phyloP scores from a whole-genome alignment of 2,888 invertebrate genomes.

The Acrocyrtus sp. region DNA sequence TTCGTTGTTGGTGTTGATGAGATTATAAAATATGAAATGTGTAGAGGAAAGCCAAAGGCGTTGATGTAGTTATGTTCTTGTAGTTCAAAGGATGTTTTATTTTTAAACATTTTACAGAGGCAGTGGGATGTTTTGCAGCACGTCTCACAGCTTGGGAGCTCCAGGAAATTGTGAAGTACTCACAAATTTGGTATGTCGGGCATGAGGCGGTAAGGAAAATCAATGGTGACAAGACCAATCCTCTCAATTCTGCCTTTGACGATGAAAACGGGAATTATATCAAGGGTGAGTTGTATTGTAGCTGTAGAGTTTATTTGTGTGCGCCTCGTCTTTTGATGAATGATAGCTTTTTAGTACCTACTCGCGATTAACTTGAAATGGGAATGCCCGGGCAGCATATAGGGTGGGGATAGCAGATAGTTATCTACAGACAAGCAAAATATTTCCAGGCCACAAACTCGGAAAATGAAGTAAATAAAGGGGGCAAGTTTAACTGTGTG shows the following conservation, averaged over 20 bases:
- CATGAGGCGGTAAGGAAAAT: conserved; percentile 83
- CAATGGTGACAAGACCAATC: conserved; percentile 80
- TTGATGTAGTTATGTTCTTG: neutral
- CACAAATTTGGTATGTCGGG: conserved; percentile 94
- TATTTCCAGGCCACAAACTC: neutral
- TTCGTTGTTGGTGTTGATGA: neutral
- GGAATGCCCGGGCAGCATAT: too few species aligned
- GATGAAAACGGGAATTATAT: conserved; percentile 95
- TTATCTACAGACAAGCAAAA: neutral
- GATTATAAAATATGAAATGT: neutral
- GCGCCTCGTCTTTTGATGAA: too few species aligned
- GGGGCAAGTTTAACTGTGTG: too few species aligned
- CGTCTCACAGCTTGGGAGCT: conserved; percentile 90
- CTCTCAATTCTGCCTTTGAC: conserved; percentile 86
- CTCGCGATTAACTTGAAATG: too few species aligned
- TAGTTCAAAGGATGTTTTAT: conserved; percentile 12
- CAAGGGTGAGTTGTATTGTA: conserved; percentile 76
- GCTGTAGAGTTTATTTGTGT: neutral
- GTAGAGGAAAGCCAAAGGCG: too few species aligned
- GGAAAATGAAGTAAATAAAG: too few species aligned
- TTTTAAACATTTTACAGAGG: conserved; percentile 72
- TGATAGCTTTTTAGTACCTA: too few species aligned
- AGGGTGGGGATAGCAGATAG: too few species aligned
- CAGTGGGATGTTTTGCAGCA: conserved; percentile 83
- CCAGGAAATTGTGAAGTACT: conserved; percentile 89